Evolutionary conservation across 2,888 invertebrate species (phyloP).

Genomic region (Salpingus planirostris): DNA sequence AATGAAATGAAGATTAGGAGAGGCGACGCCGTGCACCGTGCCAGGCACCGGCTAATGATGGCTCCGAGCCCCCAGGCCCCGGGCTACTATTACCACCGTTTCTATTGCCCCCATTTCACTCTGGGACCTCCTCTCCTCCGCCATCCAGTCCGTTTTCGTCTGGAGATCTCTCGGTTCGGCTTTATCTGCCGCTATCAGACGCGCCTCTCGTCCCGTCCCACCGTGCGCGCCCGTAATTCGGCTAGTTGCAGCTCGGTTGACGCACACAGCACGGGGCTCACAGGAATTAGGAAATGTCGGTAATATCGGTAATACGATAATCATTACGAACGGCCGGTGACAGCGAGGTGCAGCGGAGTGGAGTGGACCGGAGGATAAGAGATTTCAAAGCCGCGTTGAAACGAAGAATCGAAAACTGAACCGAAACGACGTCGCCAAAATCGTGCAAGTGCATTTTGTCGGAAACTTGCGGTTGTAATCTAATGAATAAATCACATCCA

Average conservation of each 20-base stretch:
- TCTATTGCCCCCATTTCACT: too few relatives aligned
- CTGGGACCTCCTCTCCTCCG: too few relatives aligned
- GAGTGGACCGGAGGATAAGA: conserved; percentile 7
- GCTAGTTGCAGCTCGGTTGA: conserved; percentile 12
- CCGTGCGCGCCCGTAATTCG: conserved; percentile 9
- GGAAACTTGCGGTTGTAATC: conserved; percentile 13
- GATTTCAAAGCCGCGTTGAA: conserved; percentile 8
- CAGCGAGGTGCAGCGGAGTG: conserved; percentile 1
- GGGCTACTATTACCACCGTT: conserved; percentile 15
- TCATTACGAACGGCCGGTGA: too few relatives aligned
- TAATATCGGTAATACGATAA: too few relatives aligned
- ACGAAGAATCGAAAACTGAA: conserved; percentile 4
- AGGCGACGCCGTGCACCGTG: conserved; percentile 11
- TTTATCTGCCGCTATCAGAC: conserved; percentile 20
- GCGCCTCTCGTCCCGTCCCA: conserved; percentile 11
- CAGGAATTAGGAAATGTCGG: too few relatives aligned
- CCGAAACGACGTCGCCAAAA: conserved; percentile 6
- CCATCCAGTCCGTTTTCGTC: conserved; percentile 16
- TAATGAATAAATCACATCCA: conserved; percentile 20
- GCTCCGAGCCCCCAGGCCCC: conserved; percentile 17
- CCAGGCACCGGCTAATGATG: conserved; percentile 21
- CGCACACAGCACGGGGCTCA: too few relatives aligned
- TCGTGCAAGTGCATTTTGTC: conserved; percentile 8
- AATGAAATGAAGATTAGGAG: conserved; percentile 16
- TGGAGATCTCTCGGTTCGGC: conserved; percentile 16